Base-by-base conservation (phyloP, 2,113 vertebrate genomes). In the Brachyhypopomus gauderio region DNA sequence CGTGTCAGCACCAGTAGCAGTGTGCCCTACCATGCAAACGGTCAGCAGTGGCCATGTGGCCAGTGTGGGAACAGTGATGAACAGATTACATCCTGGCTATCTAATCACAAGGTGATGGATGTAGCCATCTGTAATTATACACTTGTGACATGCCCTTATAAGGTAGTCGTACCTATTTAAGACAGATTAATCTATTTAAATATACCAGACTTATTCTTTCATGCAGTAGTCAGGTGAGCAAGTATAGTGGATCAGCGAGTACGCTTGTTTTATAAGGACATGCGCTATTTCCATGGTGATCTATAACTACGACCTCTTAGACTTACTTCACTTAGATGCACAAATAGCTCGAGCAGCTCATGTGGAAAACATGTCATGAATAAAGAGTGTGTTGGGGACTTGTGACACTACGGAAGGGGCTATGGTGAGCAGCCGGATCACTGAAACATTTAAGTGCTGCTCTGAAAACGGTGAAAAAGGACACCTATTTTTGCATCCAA, bases 281-380 rank as follows among this genome's bases (percentile, higher is more conserved):
- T 70, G 66, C 22, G n/a, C 66, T 41, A 70, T 27, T 23, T 69
- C 30, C 52, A 69, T 45, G 17, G 30, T 27, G 30, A 78, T 78
- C 76, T 22, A 58, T n/a, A 77, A 67, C 52, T 2, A 9, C 19
- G 62, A 62, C 16, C 58, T 59, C 75, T 64, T 52, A 64, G 63
- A 16, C 48, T 45, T 64, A 16, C 48, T 45, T 64, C 48, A 69
- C 25, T 78, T 69, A 41, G 19, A 78, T 78, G 76, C 30, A 0
- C 22, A 67, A 77, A 55, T 77, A 77, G 4, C 60, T 48, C 11
- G 20, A 52, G 41, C 36, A 14, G 16, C 60, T 66, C 75, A 77
- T 66, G 75, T 52, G 62, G 62, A 66, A 77, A 77, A 55, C 62
- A 55, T 66, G 27, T 77, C 75, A 67, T 52, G 41, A 77, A 66